Evolutionary conservation across 2,888 invertebrate species (phyloP), one percentile per base, ranked within the genome.

Genomic region (Omphaloscelis lunosa): DNA sequence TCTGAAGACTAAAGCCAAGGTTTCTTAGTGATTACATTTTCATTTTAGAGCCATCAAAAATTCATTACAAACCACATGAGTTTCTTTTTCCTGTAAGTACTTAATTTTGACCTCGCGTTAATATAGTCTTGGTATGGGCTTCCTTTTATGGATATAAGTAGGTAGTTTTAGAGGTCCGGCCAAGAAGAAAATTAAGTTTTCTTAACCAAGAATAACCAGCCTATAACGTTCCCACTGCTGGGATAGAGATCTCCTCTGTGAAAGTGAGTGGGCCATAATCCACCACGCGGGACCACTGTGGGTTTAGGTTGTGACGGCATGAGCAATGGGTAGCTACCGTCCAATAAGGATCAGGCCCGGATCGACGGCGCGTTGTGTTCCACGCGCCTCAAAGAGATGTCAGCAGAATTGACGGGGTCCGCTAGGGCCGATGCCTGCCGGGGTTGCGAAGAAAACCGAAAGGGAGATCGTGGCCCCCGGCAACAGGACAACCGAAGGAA

Each of bases 31-130:
- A 78, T 65, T 62, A 72, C 39, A 58, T 72, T 82, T 85, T 68
- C 48, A 71, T 72, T 68, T 77, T 45, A 58, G 58, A 59, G 59
- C 66, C 79, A 87, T 87, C 74, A 83, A 83, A 86, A 77, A 69
- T 71, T 83, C 73, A 87, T 89, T 89, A 88, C 39, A 29, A 61
- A 45, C 41, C 12, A 53, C n/a, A 61, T 23, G 11, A 75, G 45
- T 77, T 75, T 39, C 5, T 53, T 77, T 79, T 87, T 78, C 72
- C 77, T 84, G 45, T 68, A 8, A 61, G 27, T 45, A 79, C 63
- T 67, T 79, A 72, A 58, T 73, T 79, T 58, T 79, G 65, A 79
- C 85, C 82, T 86, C 29, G 80, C 8, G 17, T n/a, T 75, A 45
- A 20, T 59, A 23, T 48, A 56, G 5, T 63, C 34, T 48, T 75